phyloP scores from a whole-genome alignment of 2,888 invertebrate species.

The Lepas anatifera region DNA sequence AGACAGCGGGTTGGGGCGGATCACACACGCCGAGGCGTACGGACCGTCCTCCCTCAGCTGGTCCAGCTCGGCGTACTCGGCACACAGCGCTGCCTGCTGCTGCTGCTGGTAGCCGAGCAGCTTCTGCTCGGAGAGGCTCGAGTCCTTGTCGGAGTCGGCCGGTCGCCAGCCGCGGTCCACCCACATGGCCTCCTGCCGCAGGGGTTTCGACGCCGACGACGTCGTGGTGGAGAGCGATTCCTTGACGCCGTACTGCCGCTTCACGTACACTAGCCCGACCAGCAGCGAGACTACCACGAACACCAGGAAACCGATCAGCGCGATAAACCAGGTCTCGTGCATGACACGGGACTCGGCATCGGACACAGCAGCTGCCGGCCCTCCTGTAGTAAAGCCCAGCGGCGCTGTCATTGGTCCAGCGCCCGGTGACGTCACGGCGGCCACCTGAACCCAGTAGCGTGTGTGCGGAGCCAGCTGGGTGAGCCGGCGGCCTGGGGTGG shows the following conservation, averaged over 20 bases:
- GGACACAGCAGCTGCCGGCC: not conserved
- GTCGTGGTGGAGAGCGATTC: not conserved
- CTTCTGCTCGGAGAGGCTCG: slow-evolving; percentile 1
- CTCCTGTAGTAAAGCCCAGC: not conserved
- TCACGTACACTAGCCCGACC: not conserved
- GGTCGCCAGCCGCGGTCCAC: slow-evolving; percentile 12
- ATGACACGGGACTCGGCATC: not conserved
- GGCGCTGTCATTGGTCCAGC: not conserved
- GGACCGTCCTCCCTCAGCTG: not conserved
- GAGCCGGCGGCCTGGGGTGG: not conserved
- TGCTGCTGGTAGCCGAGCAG: slow-evolving; percentile 7
- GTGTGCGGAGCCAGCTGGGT: slow-evolving; percentile 6
- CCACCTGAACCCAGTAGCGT: not conserved
- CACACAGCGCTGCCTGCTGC: not conserved
- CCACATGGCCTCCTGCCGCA: not conserved
- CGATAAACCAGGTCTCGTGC: slow-evolving; percentile 4
- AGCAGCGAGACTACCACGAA: slow-evolving; percentile 4
- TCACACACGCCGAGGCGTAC: slow-evolving; percentile 9
- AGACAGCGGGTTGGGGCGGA: not conserved
- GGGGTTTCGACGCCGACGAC: no score
- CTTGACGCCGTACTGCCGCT: not conserved
- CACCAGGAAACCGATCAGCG: slow-evolving; percentile 6
- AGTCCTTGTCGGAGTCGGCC: slow-evolving; percentile 9
- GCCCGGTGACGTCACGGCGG: not conserved
- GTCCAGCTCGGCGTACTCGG: slow-evolving; percentile 10